phyloP scores from a whole-genome alignment of 2,113 vertebrate species.

The Phalacrocorax carbo region DNA sequence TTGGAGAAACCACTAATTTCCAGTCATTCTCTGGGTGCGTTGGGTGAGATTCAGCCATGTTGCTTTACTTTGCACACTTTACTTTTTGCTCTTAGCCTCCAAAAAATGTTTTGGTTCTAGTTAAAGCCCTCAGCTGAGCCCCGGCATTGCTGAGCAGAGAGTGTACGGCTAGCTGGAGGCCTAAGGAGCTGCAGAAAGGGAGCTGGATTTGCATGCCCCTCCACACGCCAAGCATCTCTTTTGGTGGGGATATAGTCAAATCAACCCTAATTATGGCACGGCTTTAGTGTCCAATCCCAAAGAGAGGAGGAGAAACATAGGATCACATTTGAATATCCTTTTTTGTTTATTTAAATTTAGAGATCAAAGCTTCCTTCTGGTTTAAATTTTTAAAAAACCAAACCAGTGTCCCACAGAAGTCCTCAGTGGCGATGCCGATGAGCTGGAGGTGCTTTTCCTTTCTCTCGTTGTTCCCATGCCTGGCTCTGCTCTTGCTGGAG shows the following conservation, averaged over 20 bases:
- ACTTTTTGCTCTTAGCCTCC: not conserved
- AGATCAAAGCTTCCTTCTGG: not conserved
- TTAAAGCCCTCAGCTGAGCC: not conserved
- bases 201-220: not conserved
- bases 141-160: not conserved
- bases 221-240: not conserved
- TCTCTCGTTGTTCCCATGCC: not conserved
- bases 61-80: not conserved
- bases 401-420: not conserved
- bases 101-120: not conserved
- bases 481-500: not conserved
- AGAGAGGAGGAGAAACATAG: not conserved
- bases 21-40: not conserved
- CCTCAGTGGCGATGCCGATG: not conserved
- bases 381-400: not conserved
- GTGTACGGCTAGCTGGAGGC: not conserved
- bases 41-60: not conserved
- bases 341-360: conserved; percentile 13
- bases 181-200: not conserved
- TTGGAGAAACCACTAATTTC: not conserved
- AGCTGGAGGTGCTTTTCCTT: not conserved
- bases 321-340: not conserved
- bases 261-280: not conserved
- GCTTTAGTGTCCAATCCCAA: not conserved
- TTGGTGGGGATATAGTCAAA: not conserved